phyloP scores from a whole-genome alignment of 2,113 vertebrate genomes.

The Centropus unirufus region DNA sequence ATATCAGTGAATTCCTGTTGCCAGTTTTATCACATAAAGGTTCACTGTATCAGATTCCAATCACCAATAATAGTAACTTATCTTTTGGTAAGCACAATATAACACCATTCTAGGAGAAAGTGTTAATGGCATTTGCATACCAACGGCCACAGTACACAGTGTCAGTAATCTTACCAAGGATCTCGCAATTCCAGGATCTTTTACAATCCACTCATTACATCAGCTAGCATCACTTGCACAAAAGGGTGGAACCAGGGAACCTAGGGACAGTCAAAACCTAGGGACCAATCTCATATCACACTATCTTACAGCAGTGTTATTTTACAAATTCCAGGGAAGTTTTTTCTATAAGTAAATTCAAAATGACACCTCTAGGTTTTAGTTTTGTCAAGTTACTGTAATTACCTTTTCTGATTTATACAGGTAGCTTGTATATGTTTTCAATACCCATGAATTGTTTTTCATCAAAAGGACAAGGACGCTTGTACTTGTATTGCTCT shows the following conservation, averaged over 20 bases:
- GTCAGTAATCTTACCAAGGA: background rate
- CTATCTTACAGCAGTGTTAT: background rate
- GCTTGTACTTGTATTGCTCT: background rate
- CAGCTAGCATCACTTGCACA: background rate
- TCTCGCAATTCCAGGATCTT: background rate
- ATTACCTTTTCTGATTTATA: background rate
- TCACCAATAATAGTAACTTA: background rate
- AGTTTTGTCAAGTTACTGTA: background rate
- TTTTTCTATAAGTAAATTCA: background rate
- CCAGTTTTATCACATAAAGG: background rate
- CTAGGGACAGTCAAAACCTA: background rate
- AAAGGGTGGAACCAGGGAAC: background rate
- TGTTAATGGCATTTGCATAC: background rate
- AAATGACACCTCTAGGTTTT: background rate
- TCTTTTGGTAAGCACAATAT: background rate
- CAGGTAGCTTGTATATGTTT: background rate
- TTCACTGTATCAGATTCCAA: background rate
- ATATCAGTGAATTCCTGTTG: background rate
- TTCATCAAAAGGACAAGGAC: background rate
- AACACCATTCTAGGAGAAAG: background rate
- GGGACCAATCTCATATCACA: background rate
- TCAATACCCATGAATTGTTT: accelerated
- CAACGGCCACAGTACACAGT: background rate
- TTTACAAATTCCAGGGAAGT: background rate
- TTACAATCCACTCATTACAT: background rate